Percentiles rank a stretch among this genome's conserved stretches.
Conservation (phyloP, 1,140 invertebrate species). For the Megalonaias nervosa region DNA sequence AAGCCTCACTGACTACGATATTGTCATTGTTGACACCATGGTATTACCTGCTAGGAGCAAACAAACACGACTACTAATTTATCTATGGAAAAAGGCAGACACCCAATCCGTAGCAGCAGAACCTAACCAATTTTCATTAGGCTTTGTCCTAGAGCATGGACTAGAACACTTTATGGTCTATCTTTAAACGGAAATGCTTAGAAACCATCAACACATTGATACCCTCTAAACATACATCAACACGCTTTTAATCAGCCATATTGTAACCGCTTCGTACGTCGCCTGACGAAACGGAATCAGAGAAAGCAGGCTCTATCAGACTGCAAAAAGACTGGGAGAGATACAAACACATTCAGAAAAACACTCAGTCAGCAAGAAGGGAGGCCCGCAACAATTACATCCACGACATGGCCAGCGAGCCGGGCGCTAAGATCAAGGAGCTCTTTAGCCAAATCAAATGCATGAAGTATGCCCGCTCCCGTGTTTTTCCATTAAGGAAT, state of each 20-base stretch:
- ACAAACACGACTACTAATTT: background rate
- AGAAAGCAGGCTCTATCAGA: background rate
- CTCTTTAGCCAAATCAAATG: no score
- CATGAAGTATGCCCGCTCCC: no score
- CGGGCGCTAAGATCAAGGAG: no score
- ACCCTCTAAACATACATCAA: background rate
- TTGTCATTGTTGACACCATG: background rate
- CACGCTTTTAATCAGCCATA: background rate
- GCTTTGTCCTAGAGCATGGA: background rate
- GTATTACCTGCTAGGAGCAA: background rate
- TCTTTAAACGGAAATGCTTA: background rate
- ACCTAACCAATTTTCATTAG: background rate
- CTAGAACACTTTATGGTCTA: background rate
- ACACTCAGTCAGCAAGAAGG: background rate
- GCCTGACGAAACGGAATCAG: no score
- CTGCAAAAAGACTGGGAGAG: background rate
- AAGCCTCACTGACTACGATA: slow-evolving; percentile 7
- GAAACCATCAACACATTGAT: background rate
- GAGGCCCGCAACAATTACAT: background rate
- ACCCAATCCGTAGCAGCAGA: background rate
- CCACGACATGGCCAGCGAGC: no score
- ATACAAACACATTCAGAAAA: background rate
- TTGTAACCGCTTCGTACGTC: no score
- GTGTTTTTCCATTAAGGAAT: no score
- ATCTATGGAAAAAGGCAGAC: slow-evolving; percentile 4